Percentiles rank a stretch among this genome's conserved stretches.
phyloP scores from a whole-genome alignment of 1,140 invertebrate genomes.

The Dinoponera quadriceps region DNA sequence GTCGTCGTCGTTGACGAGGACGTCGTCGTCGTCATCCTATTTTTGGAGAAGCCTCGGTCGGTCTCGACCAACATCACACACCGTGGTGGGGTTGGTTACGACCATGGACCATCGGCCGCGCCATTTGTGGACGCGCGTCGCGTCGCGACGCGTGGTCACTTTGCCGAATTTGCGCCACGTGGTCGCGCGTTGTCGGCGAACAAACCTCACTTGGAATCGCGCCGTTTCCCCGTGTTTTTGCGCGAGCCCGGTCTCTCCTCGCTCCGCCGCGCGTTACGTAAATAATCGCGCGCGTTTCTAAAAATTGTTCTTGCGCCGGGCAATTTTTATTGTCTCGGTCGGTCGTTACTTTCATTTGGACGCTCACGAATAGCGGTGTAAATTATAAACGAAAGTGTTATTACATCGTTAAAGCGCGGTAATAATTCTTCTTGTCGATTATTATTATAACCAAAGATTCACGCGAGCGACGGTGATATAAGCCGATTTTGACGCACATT shows the following conservation, averaged over 20 bases:
- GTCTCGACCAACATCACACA: constrained; percentile 65
- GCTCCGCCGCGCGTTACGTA: background rate
- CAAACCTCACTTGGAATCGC: constrained; percentile 15
- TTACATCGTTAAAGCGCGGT: no score
- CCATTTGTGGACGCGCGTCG: constrained; percentile 83
- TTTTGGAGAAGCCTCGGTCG: constrained; percentile 83
- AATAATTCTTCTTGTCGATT: no score
- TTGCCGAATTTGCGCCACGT: constrained; percentile 71
- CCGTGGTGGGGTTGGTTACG: constrained; percentile 75
- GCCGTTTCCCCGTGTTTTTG: constrained; percentile 1
- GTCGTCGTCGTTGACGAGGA: constrained; percentile 49
- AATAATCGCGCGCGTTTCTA: background rate
- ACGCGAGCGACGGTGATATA: no score
- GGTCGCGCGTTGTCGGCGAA: constrained; percentile 9
- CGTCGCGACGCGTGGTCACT: constrained; percentile 78
- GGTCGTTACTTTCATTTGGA: no score
- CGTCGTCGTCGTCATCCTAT: constrained; percentile 79
- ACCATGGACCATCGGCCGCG: constrained; percentile 82
- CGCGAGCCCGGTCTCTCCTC: background rate
- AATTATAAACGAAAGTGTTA: no score
- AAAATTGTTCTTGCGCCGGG: no score
- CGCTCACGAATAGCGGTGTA: no score
- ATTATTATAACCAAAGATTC: no score
- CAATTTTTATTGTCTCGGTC: no score
- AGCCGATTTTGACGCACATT: no score